These are phyloP conservation scores for Manis crassicaudata DNA, from an alignment of 2,797 vertebrate species.

Conservation along the genomic window DNA sequence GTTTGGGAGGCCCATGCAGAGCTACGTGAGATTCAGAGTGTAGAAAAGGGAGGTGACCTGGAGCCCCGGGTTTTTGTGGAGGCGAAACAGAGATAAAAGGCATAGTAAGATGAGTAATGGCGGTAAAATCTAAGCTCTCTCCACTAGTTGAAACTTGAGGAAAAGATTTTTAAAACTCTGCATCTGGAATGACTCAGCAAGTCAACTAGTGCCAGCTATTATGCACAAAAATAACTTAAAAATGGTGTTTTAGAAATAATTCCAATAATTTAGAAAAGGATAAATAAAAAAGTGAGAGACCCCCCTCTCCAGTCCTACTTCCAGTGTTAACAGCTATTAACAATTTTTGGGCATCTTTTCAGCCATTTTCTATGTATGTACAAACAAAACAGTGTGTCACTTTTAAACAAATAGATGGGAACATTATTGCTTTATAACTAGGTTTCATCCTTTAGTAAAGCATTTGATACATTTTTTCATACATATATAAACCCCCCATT, in stretches of 20 bases:
- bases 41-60: background rate
- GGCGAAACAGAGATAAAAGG: background rate
- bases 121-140: background rate
- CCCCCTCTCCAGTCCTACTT: background rate
- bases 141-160: background rate
- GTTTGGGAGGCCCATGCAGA: background rate
- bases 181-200: background rate
- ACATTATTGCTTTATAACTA: background rate
- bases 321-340: background rate
- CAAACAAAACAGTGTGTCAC: background rate
- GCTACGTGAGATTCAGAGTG: background rate
- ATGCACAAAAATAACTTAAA: background rate
- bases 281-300: background rate
- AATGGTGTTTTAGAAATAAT: background rate
- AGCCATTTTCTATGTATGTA: background rate
- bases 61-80: background rate
- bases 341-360: background rate
- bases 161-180: background rate
- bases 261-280: slow-evolving; percentile 22
- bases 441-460: background rate
- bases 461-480: background rate
- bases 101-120: background rate
- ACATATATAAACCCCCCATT: background rate
- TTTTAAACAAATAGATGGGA: background rate
- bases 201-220: background rate